Base-by-base conservation (phyloP, 2,113 vertebrate genomes). In the Xenotilapia caudafasciata region DNA sequence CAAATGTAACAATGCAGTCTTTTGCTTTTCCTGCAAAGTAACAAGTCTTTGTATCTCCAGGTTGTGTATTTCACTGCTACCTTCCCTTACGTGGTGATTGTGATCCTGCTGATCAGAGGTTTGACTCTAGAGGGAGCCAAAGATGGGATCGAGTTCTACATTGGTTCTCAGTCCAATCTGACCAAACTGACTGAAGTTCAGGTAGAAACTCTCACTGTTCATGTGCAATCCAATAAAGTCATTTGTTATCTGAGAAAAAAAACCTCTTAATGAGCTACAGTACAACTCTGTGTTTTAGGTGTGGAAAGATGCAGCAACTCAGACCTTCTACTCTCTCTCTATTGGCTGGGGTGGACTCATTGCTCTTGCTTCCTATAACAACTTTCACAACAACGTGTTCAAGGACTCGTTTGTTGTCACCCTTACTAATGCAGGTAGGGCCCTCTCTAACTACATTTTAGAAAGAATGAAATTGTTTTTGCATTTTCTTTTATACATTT, bases 251-350 rank as follows among this genome's bases (percentile, higher is more conserved):
- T 60, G 5, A 21, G 9, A 38, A 56, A 14, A 26, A 26, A 10
- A 38, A 38, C 8, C 5, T 49, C 4, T 47, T 26, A 70, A 19
- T 55, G 11, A 54, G 54, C 35, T 13, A 28, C 58, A 26, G 6
- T 33, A 17, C 56, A 23, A 31, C 4, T 49, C 13, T 83, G 14
- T 89, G 31, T 79, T 15, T 82, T 73, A 99, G 99, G 97, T 98
- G 75, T 99, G 99, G 99, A 98, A 98, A 89, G 98, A 99, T 40
- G 99, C 98, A 47, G 99, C 98, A 13, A 98, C 98, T 6, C 99
- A 99, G 93, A 99, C 97, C 89, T 99, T 99, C 94, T 99, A 96
- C 84, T 99, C 98, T 5, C 95, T 99, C 19, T 99, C 98, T 0
- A 96, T 98, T 42, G 98, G 97, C 1, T 98, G 97, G 97, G 98